phyloP scores from a whole-genome alignment of 2,888 invertebrate genomes.

The Cantharis flavilabris region DNA sequence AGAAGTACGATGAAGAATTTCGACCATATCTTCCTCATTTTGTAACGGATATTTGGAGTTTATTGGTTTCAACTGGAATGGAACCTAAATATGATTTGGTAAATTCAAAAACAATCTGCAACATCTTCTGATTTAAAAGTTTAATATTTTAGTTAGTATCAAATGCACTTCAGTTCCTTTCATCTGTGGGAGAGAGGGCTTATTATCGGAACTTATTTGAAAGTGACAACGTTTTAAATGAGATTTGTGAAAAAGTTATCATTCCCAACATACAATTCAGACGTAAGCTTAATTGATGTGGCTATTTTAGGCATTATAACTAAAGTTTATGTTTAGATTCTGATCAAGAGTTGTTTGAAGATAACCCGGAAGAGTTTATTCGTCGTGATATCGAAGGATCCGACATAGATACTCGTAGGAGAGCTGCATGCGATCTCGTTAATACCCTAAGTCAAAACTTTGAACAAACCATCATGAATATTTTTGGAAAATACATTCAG shows the following conservation, averaged over 20 bases:
- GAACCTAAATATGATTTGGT: conserved; percentile 91
- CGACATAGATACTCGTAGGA: conserved; percentile 93
- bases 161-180: conserved; percentile 92
- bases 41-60: conserved; percentile 93
- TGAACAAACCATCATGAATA: conserved; percentile 84
- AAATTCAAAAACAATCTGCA: conserved; percentile 57
- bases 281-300: conserved; percentile 58
- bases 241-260: conserved; percentile 97
- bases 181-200: conserved; percentile 89
- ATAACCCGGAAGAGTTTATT: conserved; percentile 97
- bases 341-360: conserved; percentile 96
- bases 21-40: conserved; percentile 85
- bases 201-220: conserved; percentile 89
- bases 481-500: conserved; percentile 86
- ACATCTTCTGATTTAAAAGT: conserved; percentile 39
- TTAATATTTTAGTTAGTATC: conserved; percentile 79
- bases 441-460: conserved; percentile 87
- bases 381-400: conserved; percentile 97
- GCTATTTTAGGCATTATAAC: not conserved
- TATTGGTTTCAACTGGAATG: conserved; percentile 83
- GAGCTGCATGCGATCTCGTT: conserved; percentile 97
- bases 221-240: conserved; percentile 81
- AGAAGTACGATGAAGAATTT: conserved; percentile 98
- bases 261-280: conserved; percentile 98
- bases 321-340: conserved; percentile 62